Percentiles rank a stretch among this genome's conserved stretches.
phyloP scores from a whole-genome alignment of 2,888 invertebrate species.

The Protodeltote pygarga region DNA sequence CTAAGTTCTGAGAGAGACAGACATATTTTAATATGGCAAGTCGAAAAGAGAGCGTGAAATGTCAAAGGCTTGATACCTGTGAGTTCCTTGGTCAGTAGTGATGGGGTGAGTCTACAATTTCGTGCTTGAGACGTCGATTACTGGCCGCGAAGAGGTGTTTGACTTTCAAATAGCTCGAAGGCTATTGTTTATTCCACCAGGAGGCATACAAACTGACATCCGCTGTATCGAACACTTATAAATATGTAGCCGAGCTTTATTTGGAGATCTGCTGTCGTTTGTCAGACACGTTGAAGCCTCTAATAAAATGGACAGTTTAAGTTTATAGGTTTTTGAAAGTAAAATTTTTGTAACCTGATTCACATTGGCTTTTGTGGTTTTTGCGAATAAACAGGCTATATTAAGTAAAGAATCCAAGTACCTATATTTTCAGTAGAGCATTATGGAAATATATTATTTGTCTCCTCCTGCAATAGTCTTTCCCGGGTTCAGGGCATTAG shows the following conservation, averaged over 20 bases:
- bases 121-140: conserved; percentile 78
- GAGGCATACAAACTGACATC: conserved; percentile 65
- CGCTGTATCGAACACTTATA: conserved; percentile 68
- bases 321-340: conserved; percentile 41
- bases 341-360: conserved; percentile 20
- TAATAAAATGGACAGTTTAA: conserved; percentile 56
- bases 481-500: too few species aligned
- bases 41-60: conserved; percentile 54
- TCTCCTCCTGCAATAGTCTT: too few species aligned
- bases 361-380: neutral
- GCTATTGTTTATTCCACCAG: conserved; percentile 70
- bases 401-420: neutral
- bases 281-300: conserved; percentile 59
- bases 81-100: conserved; percentile 62
- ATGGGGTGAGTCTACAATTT: conserved; percentile 63
- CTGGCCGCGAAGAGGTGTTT: conserved; percentile 65
- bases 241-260: conserved; percentile 74
- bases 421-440: too few species aligned
- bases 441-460: too few species aligned
- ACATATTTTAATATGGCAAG: conserved; percentile 19
- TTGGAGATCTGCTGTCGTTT: conserved; percentile 69
- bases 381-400: conserved; percentile 1
- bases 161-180: conserved; percentile 71
- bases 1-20: conserved; percentile 56
- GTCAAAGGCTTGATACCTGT: conserved; percentile 59